phyloP scores from a whole-genome alignment of 2,888 invertebrate genomes.

The Drosophila monieri region DNA sequence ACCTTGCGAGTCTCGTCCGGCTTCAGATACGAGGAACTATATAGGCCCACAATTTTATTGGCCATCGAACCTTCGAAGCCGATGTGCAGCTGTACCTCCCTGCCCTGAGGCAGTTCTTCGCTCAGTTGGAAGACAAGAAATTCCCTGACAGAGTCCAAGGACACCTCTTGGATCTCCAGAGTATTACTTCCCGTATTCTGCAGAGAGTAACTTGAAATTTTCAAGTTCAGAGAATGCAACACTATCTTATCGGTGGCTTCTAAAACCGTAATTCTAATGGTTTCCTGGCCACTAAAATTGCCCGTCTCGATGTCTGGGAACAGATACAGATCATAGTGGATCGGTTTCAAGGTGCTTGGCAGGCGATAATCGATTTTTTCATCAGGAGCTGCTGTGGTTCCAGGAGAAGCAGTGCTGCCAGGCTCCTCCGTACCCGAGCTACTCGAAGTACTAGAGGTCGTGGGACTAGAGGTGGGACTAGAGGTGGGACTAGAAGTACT shows the following conservation, averaged over 20 bases:
- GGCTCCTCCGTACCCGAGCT: constrained; percentile 1
- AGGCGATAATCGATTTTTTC: constrained; percentile 84
- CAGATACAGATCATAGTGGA: constrained; percentile 88
- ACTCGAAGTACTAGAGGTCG: constrained; percentile 6
- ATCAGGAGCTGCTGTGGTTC: constrained; percentile 3
- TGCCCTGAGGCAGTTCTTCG: constrained; percentile 48
- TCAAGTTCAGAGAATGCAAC: constrained; percentile 87
- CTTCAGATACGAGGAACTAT: constrained; percentile 87
- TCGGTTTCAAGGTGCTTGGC: constrained; percentile 86
- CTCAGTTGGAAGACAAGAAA: constrained; percentile 77
- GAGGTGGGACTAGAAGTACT: constrained; percentile 8
- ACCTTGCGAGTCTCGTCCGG: constrained; percentile 80
- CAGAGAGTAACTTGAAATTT: constrained; percentile 75
- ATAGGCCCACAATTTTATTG: constrained; percentile 90
- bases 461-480: constrained; percentile 17
- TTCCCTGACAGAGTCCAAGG: constrained; percentile 71
- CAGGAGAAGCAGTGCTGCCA: neutral
- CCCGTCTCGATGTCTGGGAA: constrained; percentile 87
- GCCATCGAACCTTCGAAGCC: constrained; percentile 88
- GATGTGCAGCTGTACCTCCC: constrained; percentile 53
- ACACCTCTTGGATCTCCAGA: constrained; percentile 50
- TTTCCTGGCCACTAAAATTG: constrained; percentile 86
- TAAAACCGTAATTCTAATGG: constrained; percentile 84
- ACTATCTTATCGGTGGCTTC: constrained; percentile 84
- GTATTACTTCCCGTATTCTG: constrained; percentile 59